Conservation (phyloP, 2,888 invertebrate genomes). For the Hirtodrosophila cameraria region DNA sequence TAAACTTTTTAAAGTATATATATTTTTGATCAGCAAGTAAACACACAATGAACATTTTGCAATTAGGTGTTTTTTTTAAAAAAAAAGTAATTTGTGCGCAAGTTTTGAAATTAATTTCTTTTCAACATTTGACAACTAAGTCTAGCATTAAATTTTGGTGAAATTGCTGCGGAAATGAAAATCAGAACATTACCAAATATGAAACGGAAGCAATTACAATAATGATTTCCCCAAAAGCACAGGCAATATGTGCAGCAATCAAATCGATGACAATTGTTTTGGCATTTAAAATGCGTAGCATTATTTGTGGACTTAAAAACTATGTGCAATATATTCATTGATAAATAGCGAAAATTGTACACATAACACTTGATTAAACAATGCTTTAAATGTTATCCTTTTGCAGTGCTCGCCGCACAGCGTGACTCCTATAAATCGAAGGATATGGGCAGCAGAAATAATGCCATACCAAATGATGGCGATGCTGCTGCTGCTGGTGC, state of each 20-base stretch:
- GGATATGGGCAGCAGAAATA: slow-evolving; percentile 78
- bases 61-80: background rate
- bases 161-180: slow-evolving; percentile 44
- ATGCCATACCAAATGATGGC: slow-evolving; percentile 70
- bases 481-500: slow-evolving; percentile 38
- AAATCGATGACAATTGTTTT: slow-evolving; percentile 24
- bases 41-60: background rate
- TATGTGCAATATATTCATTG: background rate
- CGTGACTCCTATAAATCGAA: slow-evolving; percentile 83
- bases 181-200: slow-evolving; percentile 30
- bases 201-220: slow-evolving; percentile 49
- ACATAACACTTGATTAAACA: slow-evolving; percentile 5
- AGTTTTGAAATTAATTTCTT: slow-evolving; percentile 30
- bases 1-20: too few relatives aligned
- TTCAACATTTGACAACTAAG: slow-evolving; percentile 5
- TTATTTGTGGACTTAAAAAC: background rate
- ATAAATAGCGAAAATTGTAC: slow-evolving; percentile 1
- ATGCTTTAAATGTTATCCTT: slow-evolving; percentile 11
- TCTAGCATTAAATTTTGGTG: slow-evolving; percentile 15
- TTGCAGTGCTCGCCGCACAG: slow-evolving; percentile 82
- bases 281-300: slow-evolving; percentile 9
- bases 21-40: too few relatives aligned
- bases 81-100: background rate
- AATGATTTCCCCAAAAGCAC: slow-evolving; percentile 40
- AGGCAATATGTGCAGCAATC: slow-evolving; percentile 4